These are phyloP conservation scores for Matsumurasca onukii DNA, from an alignment of 1,140 invertebrate species.

Conservation along the genomic window DNA sequence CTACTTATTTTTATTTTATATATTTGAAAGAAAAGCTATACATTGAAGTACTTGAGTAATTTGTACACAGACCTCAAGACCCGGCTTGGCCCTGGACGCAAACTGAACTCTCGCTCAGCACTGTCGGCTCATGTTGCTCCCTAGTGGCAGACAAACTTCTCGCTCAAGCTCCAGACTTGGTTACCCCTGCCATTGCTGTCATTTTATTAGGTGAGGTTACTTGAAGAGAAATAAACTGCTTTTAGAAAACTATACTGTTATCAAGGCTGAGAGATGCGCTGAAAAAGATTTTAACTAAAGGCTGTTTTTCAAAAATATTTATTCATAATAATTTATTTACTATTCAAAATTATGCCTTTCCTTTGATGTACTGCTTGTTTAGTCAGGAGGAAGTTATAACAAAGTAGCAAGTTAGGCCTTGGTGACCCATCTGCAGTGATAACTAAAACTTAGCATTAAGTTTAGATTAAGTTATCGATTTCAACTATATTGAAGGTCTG, in stretches of 20 bases:
- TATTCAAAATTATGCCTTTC: not conserved
- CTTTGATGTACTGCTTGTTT: too few relatives aligned
- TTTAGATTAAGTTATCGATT: too few relatives aligned
- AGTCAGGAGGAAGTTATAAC: too few relatives aligned
- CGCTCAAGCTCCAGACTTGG: constrained; percentile 41
- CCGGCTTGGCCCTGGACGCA: constrained; percentile 45
- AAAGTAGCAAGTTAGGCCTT: too few relatives aligned
- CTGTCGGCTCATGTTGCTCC: constrained; percentile 75
- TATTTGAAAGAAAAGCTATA: too few relatives aligned
- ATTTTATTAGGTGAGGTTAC: constrained; percentile 5
- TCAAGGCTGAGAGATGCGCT: not conserved
- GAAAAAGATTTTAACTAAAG: not conserved
- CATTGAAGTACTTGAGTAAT: too few relatives aligned
- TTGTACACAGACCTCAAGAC: constrained; percentile 62
- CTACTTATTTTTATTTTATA: too few relatives aligned
- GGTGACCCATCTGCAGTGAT: too few relatives aligned
- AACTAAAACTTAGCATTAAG: too few relatives aligned
- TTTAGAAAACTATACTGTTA: not conserved
- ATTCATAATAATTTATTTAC: not conserved
- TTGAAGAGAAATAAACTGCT: not conserved
- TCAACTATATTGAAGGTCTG: too few relatives aligned
- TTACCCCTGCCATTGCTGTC: constrained; percentile 37
- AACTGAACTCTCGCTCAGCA: constrained; percentile 52
- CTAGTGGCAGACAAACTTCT: constrained; percentile 49
- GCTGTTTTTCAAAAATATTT: not conserved